phyloP scores from a whole-genome alignment of 2,797 vertebrate genomes.

The Luscinia luscinia region DNA sequence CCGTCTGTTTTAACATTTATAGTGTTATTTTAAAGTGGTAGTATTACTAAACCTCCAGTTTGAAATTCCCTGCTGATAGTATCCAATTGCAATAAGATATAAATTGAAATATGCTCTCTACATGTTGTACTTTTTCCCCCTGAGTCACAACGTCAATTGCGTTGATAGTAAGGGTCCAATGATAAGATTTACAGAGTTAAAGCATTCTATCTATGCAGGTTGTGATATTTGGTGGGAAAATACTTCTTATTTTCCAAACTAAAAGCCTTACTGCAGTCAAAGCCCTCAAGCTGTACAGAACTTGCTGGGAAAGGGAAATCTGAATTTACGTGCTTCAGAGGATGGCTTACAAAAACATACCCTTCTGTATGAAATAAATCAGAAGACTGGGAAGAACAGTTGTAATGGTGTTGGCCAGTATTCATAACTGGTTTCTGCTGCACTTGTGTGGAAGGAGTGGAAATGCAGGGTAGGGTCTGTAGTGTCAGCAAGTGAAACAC shows the following conservation, averaged over 20 bases:
- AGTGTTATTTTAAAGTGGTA: background rate
- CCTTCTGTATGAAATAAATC: background rate
- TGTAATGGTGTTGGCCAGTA: background rate
- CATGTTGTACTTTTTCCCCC: background rate
- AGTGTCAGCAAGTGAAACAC: background rate
- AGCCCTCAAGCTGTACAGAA: background rate
- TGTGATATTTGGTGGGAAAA: background rate
- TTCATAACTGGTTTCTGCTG: background rate
- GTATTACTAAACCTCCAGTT: background rate
- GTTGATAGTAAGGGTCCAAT: constrained; percentile 23
- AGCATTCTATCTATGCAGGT: background rate
- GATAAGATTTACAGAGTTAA: constrained; percentile 1
- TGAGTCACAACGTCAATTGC: background rate
- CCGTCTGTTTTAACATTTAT: background rate
- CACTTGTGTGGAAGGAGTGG: background rate
- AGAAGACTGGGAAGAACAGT: background rate
- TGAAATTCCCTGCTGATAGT: background rate
- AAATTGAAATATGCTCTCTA: background rate
- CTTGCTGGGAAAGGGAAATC: background rate
- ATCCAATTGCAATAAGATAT: background rate
- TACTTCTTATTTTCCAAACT: background rate
- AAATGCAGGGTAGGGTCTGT: background rate
- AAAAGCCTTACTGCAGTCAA: background rate
- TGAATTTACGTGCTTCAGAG: background rate
- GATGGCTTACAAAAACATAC: background rate